Conservation (phyloP, 2,113 vertebrate species). For the Muntiacus reevesi region DNA sequence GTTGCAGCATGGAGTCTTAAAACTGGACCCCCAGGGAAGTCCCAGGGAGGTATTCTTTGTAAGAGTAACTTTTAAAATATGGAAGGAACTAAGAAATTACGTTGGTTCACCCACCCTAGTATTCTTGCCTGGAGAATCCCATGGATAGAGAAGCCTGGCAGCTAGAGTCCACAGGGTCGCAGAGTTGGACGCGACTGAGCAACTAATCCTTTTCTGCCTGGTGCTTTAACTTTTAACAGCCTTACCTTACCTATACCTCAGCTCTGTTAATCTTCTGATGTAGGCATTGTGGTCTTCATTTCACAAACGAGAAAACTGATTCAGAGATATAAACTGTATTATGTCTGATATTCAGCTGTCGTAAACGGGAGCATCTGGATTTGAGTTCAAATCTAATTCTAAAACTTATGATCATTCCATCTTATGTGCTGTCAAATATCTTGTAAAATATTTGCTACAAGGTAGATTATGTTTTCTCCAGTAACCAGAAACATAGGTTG, state of each 20-base stretch:
- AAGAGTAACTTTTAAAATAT: neutral
- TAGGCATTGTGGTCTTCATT: neutral
- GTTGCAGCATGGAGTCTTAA: neutral
- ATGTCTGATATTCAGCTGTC: neutral
- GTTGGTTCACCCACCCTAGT: neutral
- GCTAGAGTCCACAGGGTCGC: neutral
- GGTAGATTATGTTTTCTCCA: neutral
- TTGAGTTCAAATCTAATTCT: neutral
- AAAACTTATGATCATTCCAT: neutral
- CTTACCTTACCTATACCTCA: neutral
- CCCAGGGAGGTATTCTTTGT: neutral
- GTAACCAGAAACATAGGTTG: neutral
- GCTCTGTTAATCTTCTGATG: neutral
- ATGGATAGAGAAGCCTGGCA: neutral
- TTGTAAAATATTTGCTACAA: neutral
- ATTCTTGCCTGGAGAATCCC: neutral
- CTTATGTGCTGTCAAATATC: neutral
- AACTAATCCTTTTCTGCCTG: neutral
- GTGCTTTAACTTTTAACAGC: neutral
- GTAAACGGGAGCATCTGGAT: neutral
- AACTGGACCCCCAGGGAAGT: neutral
- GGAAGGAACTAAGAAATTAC: neutral
- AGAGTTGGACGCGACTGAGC: neutral
- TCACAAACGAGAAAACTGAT: neutral
- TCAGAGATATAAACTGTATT: neutral